Conservation (phyloP, 2,113 vertebrate species). For the Dipodomys spectabilis region DNA sequence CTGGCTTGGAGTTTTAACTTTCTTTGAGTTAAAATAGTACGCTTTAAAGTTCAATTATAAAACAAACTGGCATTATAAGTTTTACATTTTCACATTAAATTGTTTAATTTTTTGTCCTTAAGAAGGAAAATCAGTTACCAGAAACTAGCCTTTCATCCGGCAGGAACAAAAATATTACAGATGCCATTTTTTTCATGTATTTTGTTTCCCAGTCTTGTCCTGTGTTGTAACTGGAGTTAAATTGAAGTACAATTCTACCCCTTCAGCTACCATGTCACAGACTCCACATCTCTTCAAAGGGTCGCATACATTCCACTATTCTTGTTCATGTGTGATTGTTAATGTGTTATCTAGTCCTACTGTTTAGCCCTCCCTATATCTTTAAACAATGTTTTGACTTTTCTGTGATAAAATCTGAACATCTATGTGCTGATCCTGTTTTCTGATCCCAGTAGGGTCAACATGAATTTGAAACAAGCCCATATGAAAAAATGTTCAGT, state of each 20-base stretch:
- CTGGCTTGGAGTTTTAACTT: background rate
- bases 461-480: background rate
- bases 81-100: background rate
- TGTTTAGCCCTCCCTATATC: background rate
- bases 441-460: background rate
- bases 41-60: background rate
- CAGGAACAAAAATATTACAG: background rate
- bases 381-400: background rate
- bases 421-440: background rate
- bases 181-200: background rate
- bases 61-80: background rate
- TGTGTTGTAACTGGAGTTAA: background rate
- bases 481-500: background rate
- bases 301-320: background rate
- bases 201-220: background rate
- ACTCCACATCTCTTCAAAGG: background rate
- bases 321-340: background rate
- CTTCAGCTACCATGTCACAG: background rate
- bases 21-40: background rate
- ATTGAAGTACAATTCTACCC: background rate
- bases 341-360: accelerated
- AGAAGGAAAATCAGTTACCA: background rate
- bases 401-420: background rate
- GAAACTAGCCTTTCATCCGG: background rate
- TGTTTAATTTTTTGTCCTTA: background rate